Conservation (phyloP, 2,797 vertebrate species). For the Semaprochilodus insignis region DNA sequence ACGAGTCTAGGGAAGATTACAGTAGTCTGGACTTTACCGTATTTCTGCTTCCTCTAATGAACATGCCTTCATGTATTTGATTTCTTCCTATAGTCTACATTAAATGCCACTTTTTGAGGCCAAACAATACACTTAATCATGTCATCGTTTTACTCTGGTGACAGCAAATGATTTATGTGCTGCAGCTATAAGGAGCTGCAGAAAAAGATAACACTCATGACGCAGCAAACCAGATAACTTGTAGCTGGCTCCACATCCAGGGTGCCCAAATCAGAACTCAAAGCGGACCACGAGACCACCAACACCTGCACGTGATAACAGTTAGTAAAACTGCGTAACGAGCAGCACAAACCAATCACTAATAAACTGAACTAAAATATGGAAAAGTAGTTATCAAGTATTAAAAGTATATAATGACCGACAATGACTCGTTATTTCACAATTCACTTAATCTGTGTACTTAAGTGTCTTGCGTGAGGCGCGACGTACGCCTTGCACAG, state of each 20-base stretch:
- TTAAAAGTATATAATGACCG: background rate
- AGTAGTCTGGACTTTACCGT: slow-evolving; percentile 4
- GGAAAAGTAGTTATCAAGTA: background rate
- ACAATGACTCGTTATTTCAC: background rate
- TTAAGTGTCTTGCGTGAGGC: background rate
- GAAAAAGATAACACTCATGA: background rate
- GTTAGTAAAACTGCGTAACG: background rate
- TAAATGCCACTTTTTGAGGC: too few relatives aligned
- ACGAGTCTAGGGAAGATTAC: slow-evolving; percentile 4
- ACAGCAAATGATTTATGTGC: background rate
- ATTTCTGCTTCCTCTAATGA: background rate
- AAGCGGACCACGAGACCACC: slow-evolving; percentile 46
- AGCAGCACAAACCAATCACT: background rate
- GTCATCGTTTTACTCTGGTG: background rate
- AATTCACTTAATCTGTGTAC: too few relatives aligned
- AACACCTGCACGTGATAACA: slow-evolving; percentile 45
- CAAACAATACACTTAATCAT: too few relatives aligned
- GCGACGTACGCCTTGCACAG: too few relatives aligned
- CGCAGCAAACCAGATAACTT: background rate
- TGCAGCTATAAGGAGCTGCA: too few relatives aligned
- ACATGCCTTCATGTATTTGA: background rate
- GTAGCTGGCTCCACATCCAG: background rate
- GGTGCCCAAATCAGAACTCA: too few relatives aligned
- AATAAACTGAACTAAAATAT: too few relatives aligned
- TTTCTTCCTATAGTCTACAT: background rate